Percentiles rank a stretch among this genome's conserved stretches.
Evolutionary conservation across 2,113 vertebrate genomes (phyloP).

Genomic region (Apodemus speciosus): DNA sequence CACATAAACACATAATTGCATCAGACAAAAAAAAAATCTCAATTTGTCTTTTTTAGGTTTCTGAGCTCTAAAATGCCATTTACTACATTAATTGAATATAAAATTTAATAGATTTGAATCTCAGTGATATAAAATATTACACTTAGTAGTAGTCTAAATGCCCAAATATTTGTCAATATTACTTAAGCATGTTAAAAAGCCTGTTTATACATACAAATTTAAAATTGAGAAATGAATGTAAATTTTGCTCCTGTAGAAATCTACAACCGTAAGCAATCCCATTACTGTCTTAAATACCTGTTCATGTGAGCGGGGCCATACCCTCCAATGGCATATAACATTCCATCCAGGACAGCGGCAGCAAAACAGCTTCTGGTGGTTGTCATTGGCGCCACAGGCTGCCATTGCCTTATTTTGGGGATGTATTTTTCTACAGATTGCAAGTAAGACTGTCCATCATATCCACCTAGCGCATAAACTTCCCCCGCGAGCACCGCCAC

Average conservation of each 20-base stretch:
- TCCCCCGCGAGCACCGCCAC: constrained; percentile 95
- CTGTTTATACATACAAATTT: constrained; percentile 10
- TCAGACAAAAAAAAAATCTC: constrained; percentile 26
- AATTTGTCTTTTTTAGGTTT: constrained; percentile 41
- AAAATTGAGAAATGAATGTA: constrained; percentile 55
- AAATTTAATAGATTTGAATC: constrained; percentile 51
- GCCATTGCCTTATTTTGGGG: constrained; percentile 96
- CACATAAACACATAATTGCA: not conserved
- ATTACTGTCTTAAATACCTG: constrained; percentile 86
- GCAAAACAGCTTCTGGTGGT: constrained; percentile 97
- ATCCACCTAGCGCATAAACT: constrained; percentile 96
- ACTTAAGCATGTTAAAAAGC: constrained; percentile 35
- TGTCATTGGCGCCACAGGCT: constrained; percentile 95
- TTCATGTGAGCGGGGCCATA: constrained; percentile 99
- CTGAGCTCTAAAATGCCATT: constrained; percentile 55
- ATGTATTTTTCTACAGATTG: constrained; percentile 97
- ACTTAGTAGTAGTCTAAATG: constrained; percentile 28
- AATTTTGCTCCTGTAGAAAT: constrained; percentile 39
- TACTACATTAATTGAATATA: constrained; percentile 10
- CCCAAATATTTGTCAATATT: not conserved
- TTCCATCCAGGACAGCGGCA: constrained; percentile 94
- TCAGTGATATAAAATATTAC: constrained; percentile 41
- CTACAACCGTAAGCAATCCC: not conserved
- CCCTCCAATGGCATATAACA: constrained; percentile 97
- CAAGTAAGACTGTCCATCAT: constrained; percentile 96